Conservation (phyloP, 2,888 invertebrate species). For the Agrochola macilenta region DNA sequence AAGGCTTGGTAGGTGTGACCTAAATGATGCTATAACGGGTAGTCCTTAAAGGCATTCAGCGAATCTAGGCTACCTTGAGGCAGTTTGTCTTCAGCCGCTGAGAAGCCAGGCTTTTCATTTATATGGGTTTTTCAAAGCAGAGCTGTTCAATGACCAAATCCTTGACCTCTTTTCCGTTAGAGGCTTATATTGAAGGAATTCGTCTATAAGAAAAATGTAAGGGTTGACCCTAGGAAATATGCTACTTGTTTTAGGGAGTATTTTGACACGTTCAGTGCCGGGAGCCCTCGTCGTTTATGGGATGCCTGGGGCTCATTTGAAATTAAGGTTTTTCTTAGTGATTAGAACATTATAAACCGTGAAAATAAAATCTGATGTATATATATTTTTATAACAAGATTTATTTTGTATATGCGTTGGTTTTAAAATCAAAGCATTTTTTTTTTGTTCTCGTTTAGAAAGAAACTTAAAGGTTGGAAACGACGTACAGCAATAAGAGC, state of each 20-base stretch:
- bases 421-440: too few relatives aligned
- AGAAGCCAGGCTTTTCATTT: constrained; percentile 57
- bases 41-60: constrained; percentile 76
- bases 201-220: constrained; percentile 2
- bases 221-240: constrained; percentile 2
- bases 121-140: constrained; percentile 46
- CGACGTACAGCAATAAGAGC: too few relatives aligned
- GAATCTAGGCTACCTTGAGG: constrained; percentile 69
- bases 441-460: too few relatives aligned
- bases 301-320: too few relatives aligned
- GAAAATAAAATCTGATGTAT: too few relatives aligned
- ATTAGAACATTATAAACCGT: too few relatives aligned
- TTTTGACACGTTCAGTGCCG: too few relatives aligned
- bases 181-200: constrained; percentile 15
- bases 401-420: too few relatives aligned
- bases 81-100: constrained; percentile 48
- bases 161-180: constrained; percentile 55
- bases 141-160: constrained; percentile 47
- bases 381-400: too few relatives aligned
- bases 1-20: constrained; percentile 72
- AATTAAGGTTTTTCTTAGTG: too few relatives aligned
- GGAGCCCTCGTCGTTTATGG: too few relatives aligned
- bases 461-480: too few relatives aligned
- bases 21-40: constrained; percentile 71
- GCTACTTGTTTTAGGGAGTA: not conserved